These are phyloP conservation scores for Aphis gossypii DNA, from an alignment of 1,140 invertebrate genomes.

Conservation along the genomic window DNA sequence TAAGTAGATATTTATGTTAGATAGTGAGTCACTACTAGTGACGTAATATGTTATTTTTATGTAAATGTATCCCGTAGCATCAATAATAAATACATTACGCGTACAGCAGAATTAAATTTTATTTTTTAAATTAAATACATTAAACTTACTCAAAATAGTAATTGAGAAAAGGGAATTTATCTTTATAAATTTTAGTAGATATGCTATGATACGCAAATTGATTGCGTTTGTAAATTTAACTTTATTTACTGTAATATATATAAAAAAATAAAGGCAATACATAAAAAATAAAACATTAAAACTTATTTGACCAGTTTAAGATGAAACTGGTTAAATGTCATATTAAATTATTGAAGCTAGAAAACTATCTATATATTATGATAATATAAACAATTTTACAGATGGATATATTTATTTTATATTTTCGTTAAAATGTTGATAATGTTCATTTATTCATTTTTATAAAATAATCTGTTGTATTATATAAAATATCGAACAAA, in stretches of 20 bases:
- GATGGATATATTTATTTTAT: neutral
- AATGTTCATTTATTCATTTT: neutral
- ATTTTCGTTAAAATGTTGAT: neutral
- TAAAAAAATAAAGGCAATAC: neutral
- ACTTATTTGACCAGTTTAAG: neutral
- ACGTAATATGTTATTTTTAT: neutral
- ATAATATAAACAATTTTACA: neutral
- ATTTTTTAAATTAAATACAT: neutral
- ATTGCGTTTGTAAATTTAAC: neutral
- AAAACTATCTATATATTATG: neutral
- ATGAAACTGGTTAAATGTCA: neutral
- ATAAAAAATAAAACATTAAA: slow-evolving; percentile 4
- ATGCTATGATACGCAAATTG: neutral
- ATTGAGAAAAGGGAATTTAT: neutral
- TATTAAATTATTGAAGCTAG: neutral
- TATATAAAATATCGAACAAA: neutral
- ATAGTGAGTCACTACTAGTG: no score
- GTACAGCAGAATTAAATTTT: neutral
- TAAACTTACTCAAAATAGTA: neutral
- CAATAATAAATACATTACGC: neutral
- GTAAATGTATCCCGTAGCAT: neutral
- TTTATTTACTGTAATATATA: neutral
- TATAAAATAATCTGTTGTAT: neutral
- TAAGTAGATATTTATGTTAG: neutral
- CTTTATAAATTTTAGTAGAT: neutral